phyloP scores from a whole-genome alignment of 2,888 invertebrate genomes.

The Drosophila anomelani region DNA sequence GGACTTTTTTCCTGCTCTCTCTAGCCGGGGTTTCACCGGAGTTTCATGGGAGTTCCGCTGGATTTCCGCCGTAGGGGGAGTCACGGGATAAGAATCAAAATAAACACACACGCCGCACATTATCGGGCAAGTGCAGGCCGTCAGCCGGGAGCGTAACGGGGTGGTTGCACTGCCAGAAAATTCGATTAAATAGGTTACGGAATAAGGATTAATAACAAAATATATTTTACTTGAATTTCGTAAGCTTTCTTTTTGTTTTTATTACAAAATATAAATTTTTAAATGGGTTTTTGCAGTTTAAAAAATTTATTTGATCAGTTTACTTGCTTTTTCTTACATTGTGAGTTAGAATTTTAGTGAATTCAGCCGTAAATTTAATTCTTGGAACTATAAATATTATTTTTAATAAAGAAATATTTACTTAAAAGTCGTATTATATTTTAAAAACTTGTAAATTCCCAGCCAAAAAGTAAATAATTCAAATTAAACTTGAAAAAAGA shows the following conservation, averaged over 20 bases:
- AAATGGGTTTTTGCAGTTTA: not conserved
- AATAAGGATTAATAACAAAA: too few species aligned
- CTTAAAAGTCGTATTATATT: too few species aligned
- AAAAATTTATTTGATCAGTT: not conserved
- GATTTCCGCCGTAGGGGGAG: slow-evolving; percentile 1
- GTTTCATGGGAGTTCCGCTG: not conserved
- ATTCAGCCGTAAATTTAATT: too few species aligned
- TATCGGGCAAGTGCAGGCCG: slow-evolving; percentile 75
- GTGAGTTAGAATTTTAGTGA: too few species aligned
- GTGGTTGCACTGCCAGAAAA: slow-evolving; percentile 28
- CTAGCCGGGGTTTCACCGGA: not conserved
- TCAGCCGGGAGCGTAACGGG: slow-evolving; percentile 9
- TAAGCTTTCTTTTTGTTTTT: not conserved
- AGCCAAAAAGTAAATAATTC: too few species aligned
- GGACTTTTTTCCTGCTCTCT: not conserved
- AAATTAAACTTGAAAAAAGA: not conserved
- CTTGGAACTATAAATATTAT: too few species aligned
- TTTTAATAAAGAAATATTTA: too few species aligned
- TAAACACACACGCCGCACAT: slow-evolving; percentile 79
- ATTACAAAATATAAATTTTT: not conserved
- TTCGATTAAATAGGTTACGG: accelerated
- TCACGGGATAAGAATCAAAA: slow-evolving; percentile 67
- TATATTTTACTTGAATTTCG: not conserved
- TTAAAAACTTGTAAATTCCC: too few species aligned
- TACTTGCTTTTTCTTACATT: not conserved